Evolutionary conservation across 2,888 invertebrate genomes (phyloP).

Genomic region (Pollenia amentaria): DNA sequence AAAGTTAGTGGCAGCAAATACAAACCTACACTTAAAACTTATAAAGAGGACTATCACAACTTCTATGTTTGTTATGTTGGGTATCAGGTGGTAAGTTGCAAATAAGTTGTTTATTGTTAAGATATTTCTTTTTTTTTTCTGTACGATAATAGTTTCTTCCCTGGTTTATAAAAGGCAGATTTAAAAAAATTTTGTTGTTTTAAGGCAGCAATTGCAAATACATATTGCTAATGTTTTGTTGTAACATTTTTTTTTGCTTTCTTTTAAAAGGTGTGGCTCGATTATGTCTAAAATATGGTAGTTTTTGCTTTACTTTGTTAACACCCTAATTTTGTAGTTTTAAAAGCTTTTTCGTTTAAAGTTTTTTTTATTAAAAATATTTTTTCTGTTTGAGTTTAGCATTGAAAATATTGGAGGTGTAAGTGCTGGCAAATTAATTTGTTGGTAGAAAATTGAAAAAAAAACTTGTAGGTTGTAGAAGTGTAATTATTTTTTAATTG

Average conservation of each 20-base stretch:
- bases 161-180: too few species aligned
- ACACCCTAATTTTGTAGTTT: conserved; percentile 55
- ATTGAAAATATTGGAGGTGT: conserved; percentile 51
- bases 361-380: not conserved
- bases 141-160: not conserved
- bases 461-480: not conserved
- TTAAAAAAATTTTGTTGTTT: too few species aligned
- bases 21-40: conserved; percentile 6
- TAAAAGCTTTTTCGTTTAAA: conserved; percentile 23
- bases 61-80: conserved; percentile 35
- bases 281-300: conserved; percentile 58
- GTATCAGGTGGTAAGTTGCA: conserved; percentile 68
- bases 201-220: too few species aligned
- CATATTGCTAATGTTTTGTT: not conserved
- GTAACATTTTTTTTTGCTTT: conserved; percentile 25
- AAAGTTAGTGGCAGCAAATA: not conserved
- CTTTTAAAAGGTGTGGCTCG: conserved; percentile 62
- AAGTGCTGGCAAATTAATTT: conserved; percentile 59
- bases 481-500: not conserved
- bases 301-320: conserved; percentile 48
- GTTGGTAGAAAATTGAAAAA: conserved; percentile 38
- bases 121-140: conserved; percentile 23
- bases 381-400: not conserved
- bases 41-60: conserved; percentile 5
- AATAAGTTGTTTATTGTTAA: conserved; percentile 66